phyloP scores from a whole-genome alignment of 2,888 invertebrate species.

The Pocota personata region DNA sequence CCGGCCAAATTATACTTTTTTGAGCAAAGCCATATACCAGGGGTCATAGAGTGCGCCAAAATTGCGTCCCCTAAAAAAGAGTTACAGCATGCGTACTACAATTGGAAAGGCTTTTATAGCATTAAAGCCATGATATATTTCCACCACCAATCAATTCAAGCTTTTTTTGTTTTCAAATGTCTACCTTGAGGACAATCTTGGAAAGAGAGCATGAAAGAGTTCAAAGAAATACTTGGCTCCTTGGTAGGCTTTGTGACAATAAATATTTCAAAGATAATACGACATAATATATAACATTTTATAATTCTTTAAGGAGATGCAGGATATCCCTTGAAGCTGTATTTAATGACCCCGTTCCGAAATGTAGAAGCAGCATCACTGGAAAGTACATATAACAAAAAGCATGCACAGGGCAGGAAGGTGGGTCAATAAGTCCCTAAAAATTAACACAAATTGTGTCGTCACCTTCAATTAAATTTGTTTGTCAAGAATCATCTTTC shows the following conservation, averaged over 20 bases:
- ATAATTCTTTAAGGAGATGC: constrained; percentile 30
- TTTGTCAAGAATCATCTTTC: too few relatives aligned
- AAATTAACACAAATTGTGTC: too few relatives aligned
- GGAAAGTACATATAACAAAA: constrained; percentile 23
- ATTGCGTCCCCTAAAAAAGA: neutral
- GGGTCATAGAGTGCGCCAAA: neutral
- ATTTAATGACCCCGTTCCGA: constrained; percentile 40
- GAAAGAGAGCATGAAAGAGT: neutral
- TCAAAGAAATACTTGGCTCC: neutral
- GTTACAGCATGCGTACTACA: too few relatives aligned
- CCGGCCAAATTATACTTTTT: too few relatives aligned
- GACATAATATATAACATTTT: neutral
- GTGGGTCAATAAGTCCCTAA: too few relatives aligned
- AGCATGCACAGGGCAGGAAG: neutral
- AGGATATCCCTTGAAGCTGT: constrained; percentile 45
- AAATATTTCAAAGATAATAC: neutral
- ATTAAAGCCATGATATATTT: neutral
- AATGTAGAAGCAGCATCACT: neutral
- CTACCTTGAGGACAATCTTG: neutral
- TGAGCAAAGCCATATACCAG: neutral
- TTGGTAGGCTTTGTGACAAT: too few relatives aligned
- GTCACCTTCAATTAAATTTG: too few relatives aligned
- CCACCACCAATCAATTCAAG: neutral
- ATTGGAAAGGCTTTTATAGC: neutral
- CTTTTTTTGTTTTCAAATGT: neutral